Evolutionary conservation across 2,888 invertebrate species (phyloP), one percentile per base, ranked within the genome.

Genomic region (Standfussiana lucernea): DNA sequence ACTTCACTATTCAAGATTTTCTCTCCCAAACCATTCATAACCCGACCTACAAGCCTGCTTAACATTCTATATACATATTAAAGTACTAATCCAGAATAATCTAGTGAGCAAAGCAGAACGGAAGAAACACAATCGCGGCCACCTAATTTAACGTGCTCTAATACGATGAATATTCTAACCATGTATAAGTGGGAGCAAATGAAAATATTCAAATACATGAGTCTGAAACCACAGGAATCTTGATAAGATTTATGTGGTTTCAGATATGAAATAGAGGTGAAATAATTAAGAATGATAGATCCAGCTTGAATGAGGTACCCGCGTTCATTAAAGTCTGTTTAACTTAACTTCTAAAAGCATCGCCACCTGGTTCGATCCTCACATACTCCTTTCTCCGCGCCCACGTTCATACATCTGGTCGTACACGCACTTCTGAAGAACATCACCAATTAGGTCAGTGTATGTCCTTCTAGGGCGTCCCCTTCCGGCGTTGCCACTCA

Each of bases 161-260:
- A 80, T 80, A 24, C 56, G 40, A 72, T 78, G 68, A 80, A 84
- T 87, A 86, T 86, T 87, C 82, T 56, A 66, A 5, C 67, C 82
- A 62, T 74, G 77, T 69, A 53, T 73, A 35, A 72, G 73, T 81
- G 65, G 56, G 40, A 62, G 66, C 68, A 73, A 80, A 72, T 47
- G 76, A 72, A 85, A 83, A 86, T 89, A 89, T 89, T 89, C 84
- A 84, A 88, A 89, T 86, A 86, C 78, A 62, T 72, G 74, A 77
- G 80, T 62, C 67, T 72, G 77, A 65, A 72, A 64, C 8, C 50
- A 72, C 35, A 69, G 24, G 15, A 50, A 59, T 50, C 21, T 35
- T 59, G 28, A 79, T 65, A 32, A 35, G 5, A n/a, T 24, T 50
- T 4, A 10, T 24, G 10, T 24, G 24, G 24, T 50, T 50, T 50